Evolutionary conservation across 2,113 vertebrate species (phyloP).

Genomic region (Acrocephalus arundinaceus): DNA sequence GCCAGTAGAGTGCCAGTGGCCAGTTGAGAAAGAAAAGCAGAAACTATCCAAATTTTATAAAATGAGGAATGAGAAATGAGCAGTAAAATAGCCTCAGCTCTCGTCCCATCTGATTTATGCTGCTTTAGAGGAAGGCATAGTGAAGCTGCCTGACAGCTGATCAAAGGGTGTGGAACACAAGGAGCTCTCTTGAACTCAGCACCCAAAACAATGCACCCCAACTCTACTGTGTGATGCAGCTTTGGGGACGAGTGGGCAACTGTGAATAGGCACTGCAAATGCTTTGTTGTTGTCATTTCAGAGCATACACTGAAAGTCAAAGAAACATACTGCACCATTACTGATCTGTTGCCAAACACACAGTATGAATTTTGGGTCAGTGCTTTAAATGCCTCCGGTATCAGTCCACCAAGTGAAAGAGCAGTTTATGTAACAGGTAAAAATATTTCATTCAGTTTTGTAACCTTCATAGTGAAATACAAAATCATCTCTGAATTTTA

Average conservation of each 20-base stretch:
- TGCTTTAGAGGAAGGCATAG: not conserved
- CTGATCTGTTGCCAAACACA: slow-evolving; percentile 83
- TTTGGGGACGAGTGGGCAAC: not conserved
- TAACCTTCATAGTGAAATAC: not conserved
- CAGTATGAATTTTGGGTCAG: slow-evolving; percentile 96
- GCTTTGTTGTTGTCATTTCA: slow-evolving; percentile 52
- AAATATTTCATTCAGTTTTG: not conserved
- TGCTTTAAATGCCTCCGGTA: slow-evolving; percentile 87
- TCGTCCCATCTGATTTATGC: not conserved
- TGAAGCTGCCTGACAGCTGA: not conserved
- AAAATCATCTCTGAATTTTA: not conserved
- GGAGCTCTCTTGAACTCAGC: not conserved
- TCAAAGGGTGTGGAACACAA: not conserved
- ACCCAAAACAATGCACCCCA: not conserved
- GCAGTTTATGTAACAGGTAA: slow-evolving; percentile 92
- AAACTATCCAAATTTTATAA: not conserved
- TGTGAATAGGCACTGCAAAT: not conserved
- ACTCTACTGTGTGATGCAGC: not conserved
- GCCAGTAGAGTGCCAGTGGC: not conserved
- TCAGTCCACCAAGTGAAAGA: slow-evolving; percentile 87
- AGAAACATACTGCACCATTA: slow-evolving; percentile 90
- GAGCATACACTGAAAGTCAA: slow-evolving; percentile 82
- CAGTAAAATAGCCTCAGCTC: not conserved
- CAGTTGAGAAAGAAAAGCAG: not conserved
- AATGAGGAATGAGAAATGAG: not conserved